A percentile compares a stretch with the other conserved stretches of the same genome.
These are phyloP conservation scores for Calyptomena viridis DNA, from an alignment of 2,113 vertebrate genomes.

Conservation along the genomic window DNA sequence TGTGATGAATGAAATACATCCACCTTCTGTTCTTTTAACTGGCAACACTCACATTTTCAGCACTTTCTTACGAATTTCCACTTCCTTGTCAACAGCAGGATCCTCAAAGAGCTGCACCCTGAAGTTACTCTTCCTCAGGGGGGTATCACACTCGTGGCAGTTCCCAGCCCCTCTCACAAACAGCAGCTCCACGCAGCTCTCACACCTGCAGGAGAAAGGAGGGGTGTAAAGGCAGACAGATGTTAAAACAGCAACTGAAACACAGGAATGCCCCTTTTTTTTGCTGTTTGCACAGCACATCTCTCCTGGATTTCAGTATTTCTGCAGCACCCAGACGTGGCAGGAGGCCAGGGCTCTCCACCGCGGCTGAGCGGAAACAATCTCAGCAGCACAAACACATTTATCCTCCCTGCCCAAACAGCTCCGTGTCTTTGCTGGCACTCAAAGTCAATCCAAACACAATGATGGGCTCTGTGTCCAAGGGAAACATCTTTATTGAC, in stretches of 20 bases:
- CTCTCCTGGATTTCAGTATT: neutral
- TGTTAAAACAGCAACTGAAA: neutral
- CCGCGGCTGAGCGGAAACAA: neutral
- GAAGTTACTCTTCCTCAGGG: conserved; percentile 94
- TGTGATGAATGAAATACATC: neutral
- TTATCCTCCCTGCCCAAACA: neutral
- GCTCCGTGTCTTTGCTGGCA: neutral
- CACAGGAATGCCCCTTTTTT: accelerated
- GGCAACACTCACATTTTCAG: conserved; percentile 89
- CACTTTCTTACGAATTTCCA: conserved; percentile 97
- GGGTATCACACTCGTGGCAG: conserved; percentile 92
- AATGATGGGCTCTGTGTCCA: neutral
- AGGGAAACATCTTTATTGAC: neutral
- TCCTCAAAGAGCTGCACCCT: conserved; percentile 97
- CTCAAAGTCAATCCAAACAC: neutral
- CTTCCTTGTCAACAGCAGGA: conserved; percentile 94
- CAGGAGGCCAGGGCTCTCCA: neutral
- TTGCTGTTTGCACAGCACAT: neutral
- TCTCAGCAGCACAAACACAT: neutral
- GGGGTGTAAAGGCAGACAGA: neutral
- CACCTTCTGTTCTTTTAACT: neutral
- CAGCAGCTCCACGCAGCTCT: conserved; percentile 96
- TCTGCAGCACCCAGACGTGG: neutral
- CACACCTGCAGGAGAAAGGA: conserved; percentile 77
- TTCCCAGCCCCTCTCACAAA: conserved; percentile 95